Conservation (phyloP, 2,888 invertebrate species). For the Eurytoma californica region DNA sequence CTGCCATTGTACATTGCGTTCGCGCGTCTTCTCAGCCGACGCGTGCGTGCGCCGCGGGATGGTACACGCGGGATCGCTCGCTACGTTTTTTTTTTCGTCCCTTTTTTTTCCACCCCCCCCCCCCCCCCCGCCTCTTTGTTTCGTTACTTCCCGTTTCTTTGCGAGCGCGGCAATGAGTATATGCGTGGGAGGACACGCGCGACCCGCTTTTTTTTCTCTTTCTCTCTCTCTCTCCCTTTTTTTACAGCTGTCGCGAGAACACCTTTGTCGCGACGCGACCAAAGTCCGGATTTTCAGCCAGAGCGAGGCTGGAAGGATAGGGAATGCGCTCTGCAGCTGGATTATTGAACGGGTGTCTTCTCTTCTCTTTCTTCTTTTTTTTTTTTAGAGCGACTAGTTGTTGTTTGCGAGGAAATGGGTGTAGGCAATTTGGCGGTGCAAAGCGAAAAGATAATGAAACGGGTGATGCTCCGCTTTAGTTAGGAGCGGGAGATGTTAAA, state of each 20-base stretch:
- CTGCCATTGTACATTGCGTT: background rate
- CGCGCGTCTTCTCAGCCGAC: background rate
- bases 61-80: background rate
- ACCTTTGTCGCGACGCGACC: too few species aligned
- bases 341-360: background rate
- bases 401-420: too few species aligned
- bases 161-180: background rate
- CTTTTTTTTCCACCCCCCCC: background rate
- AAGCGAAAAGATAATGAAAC: too few species aligned
- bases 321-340: too few species aligned
- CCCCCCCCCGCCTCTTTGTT: slow-evolving; percentile 1
- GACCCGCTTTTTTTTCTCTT: background rate
- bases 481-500: too few species aligned
- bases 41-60: slow-evolving; percentile 1
- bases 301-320: too few species aligned
- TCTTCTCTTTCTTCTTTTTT: slow-evolving; percentile 1
- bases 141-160: background rate
- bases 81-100: background rate
- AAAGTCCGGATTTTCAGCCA: too few species aligned
- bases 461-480: too few species aligned
- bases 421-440: too few species aligned
- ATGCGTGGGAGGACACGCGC: background rate
- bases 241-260: too few species aligned
- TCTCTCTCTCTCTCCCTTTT: too few species aligned
- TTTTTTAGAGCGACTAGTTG: background rate